These are phyloP conservation scores for Eulimnadia texana DNA, from an alignment of 1,140 invertebrate genomes.

Conservation along the genomic window DNA sequence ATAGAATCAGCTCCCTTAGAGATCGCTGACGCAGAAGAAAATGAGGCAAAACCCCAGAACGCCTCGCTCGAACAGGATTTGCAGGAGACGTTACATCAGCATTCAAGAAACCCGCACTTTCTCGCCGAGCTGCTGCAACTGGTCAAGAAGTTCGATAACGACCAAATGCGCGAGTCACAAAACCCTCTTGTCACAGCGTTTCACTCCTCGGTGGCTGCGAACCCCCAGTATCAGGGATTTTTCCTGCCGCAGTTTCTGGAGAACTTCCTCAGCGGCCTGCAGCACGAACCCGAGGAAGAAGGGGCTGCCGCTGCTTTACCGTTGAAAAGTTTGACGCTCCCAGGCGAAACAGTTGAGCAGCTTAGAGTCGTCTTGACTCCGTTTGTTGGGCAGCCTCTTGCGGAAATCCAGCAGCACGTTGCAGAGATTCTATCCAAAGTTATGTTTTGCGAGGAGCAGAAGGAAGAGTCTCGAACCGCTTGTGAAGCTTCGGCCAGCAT, in stretches of 20 bases:
- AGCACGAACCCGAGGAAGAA: slow-evolving; percentile 3
- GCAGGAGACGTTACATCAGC: neutral
- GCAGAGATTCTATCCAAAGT: neutral
- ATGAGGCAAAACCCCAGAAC: neutral
- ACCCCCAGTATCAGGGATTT: neutral
- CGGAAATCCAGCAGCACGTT: neutral
- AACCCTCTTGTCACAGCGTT: neutral
- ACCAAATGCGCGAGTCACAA: slow-evolving; percentile 5
- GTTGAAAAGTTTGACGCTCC: neutral
- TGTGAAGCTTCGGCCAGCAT: neutral
- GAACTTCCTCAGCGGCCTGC: slow-evolving; percentile 4
- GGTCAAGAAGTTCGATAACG: slow-evolving; percentile 8
- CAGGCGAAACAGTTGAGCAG: neutral
- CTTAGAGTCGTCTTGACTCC: slow-evolving; percentile 1
- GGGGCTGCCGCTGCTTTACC: slow-evolving; percentile 3
- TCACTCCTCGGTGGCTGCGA: neutral
- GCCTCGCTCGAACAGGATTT: neutral
- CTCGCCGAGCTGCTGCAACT: slow-evolving; percentile 5
- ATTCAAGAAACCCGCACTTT: neutral
- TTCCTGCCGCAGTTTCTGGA: slow-evolving; percentile 5
- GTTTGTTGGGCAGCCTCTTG: neutral
- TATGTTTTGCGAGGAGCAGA: neutral
- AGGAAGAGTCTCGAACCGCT: neutral
- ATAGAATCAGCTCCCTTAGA: neutral
- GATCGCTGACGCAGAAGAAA: neutral